Percentiles rank a stretch among this genome's conserved stretches.
These are phyloP conservation scores for Halocynthia roretzi DNA, from an alignment of 23 tunicate species.

Conservation along the genomic window DNA sequence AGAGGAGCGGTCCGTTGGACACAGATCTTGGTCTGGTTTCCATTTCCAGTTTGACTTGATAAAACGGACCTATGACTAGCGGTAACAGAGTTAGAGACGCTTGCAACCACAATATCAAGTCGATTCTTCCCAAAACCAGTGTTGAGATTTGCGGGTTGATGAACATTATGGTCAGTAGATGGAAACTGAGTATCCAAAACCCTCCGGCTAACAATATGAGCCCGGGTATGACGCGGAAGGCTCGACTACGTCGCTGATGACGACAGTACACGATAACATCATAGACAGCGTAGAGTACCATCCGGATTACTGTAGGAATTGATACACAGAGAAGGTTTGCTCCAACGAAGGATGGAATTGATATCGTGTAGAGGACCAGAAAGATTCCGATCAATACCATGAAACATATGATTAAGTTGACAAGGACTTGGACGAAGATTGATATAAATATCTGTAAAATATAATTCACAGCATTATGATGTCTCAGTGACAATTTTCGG, in stretches of 20 bases:
- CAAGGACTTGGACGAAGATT: neutral
- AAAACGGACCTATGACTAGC: neutral
- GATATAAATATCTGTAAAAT: neutral
- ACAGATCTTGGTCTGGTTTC: neutral
- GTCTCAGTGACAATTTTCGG: no score
- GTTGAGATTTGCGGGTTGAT: conserved; percentile 32
- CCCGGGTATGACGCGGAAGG: neutral
- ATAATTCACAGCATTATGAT: no score
- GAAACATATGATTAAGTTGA: neutral
- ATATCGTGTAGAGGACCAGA: neutral
- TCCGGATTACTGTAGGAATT: conserved; percentile 13
- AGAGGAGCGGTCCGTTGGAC: conserved; percentile 5
- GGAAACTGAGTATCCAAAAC: neutral
- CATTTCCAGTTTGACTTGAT: neutral
- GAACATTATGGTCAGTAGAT: conserved; percentile 19
- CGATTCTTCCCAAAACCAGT: conserved; percentile 24
- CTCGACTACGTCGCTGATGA: neutral
- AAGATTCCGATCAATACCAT: conserved; percentile 2
- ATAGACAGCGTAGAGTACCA: neutral
- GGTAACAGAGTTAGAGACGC: neutral
- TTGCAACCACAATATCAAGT: neutral
- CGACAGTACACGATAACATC: neutral
- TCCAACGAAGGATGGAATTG: neutral
- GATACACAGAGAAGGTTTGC: conserved; percentile 4
- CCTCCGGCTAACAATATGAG: neutral